These are phyloP conservation scores for Pammene aurita DNA, from an alignment of 2,888 invertebrate species.

Conservation along the genomic window DNA sequence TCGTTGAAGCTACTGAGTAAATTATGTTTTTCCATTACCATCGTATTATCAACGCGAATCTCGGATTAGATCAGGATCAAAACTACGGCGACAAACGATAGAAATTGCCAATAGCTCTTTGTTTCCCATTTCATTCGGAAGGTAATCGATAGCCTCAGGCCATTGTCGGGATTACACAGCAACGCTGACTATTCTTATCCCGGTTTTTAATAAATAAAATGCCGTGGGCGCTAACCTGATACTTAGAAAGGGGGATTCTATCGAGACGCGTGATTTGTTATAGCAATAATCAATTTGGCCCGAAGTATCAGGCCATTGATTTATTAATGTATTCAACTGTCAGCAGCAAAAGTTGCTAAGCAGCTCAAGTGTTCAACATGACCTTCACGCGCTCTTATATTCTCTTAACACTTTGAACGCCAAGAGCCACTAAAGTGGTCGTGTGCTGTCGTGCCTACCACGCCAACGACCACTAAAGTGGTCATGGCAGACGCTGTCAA, in stretches of 20 bases:
- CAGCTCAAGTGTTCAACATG: no score
- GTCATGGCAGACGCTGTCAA: no score
- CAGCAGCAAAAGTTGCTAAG: no score
- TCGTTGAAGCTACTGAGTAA: no score
- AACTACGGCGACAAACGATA: conserved; percentile 20
- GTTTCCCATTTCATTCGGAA: conserved; percentile 75
- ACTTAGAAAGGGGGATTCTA: conserved; percentile 17
- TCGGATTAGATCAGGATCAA: conserved; percentile 1
- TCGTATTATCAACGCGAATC: background rate
- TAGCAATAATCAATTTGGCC: conserved; percentile 10
- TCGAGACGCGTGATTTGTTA: background rate
- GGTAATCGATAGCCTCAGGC: conserved; percentile 74
- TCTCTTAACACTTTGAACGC: no score
- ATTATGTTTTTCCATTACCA: background rate
- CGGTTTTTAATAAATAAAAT: conserved; percentile 66
- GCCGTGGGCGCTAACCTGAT: conserved; percentile 42
- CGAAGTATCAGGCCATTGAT: background rate
- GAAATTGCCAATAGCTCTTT: conserved; percentile 68
- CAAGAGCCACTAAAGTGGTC: no score
- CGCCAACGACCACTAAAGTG: no score
- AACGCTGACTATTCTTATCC: conserved; percentile 51
- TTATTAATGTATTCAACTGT: no score
- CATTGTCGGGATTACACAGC: conserved; percentile 61
- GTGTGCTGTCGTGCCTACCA: no score
- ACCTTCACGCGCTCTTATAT: no score